Percentiles rank a stretch among this genome's conserved stretches.
Evolutionary conservation across 2,888 invertebrate genomes (phyloP).

Genomic region (Drosophila macrospina): DNA sequence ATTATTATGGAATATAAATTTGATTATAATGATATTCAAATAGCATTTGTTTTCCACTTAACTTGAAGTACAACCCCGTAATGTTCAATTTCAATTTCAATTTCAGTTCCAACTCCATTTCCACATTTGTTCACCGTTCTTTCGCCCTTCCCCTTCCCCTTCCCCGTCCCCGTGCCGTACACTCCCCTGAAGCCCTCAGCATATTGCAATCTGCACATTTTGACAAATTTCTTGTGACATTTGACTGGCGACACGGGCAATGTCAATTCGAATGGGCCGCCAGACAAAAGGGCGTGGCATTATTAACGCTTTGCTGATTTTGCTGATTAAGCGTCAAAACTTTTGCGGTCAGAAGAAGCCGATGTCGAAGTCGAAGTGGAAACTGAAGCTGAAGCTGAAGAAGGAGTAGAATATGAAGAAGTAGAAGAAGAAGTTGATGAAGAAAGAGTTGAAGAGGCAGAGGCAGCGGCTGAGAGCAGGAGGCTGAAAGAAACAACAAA

Average conservation of each 20-base stretch:
- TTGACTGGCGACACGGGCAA: conserved; percentile 43
- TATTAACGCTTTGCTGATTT: conserved; percentile 76
- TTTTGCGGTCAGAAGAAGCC: conserved; percentile 59
- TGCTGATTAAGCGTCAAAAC: conserved; percentile 69
- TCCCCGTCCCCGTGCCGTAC: neutral
- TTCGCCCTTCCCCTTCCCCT: neutral
- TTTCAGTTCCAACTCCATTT: neutral
- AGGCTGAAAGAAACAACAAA: conserved; percentile 13
- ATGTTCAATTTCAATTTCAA: neutral
- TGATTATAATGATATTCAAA: conserved; percentile 1
- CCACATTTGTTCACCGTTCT: neutral
- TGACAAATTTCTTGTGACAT: conserved; percentile 73
- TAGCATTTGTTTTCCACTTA: neutral
- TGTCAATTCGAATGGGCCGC: conserved; percentile 30
- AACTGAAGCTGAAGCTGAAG: neutral
- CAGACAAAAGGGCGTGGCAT: conserved; percentile 62
- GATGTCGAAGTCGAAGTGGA: neutral
- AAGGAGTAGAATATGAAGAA: neutral
- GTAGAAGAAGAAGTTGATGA: conserved; percentile 2
- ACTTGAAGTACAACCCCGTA: conserved; percentile 9
- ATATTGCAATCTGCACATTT: conserved; percentile 50
- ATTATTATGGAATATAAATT: neutral
- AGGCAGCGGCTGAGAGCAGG: conserved; percentile 5
- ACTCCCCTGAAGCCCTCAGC: neutral
- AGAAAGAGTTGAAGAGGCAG: neutral